Evolutionary conservation across 2,113 vertebrate species (phyloP).

Genomic region (Athene noctua): DNA sequence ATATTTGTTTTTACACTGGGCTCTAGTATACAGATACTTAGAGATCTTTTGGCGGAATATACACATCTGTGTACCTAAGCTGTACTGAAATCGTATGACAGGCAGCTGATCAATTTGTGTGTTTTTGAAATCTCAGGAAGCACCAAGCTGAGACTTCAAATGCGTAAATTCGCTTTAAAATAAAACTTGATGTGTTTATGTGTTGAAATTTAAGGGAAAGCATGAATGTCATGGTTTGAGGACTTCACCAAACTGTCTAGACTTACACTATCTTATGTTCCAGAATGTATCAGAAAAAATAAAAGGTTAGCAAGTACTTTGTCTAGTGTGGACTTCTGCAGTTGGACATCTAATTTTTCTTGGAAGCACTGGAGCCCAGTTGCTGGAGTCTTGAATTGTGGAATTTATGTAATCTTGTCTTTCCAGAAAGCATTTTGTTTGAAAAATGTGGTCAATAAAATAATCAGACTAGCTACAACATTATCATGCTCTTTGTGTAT

Average conservation of each 20-base stretch:
- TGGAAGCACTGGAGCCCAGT: not conserved
- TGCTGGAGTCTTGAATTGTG: not conserved
- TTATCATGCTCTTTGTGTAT: not conserved
- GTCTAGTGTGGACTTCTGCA: not conserved
- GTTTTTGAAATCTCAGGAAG: not conserved
- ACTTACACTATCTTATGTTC: not conserved
- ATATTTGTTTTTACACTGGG: not conserved
- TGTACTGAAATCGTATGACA: not conserved
- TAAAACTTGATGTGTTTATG: not conserved
- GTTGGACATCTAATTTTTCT: not conserved
- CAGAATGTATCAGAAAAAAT: not conserved
- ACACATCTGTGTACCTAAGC: not conserved
- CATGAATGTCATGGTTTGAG: not conserved
- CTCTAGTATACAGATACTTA: not conserved
- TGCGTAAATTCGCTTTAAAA: not conserved
- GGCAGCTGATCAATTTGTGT: not conserved
- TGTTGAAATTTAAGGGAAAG: not conserved
- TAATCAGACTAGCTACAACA: not conserved
- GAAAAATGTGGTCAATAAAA: not conserved
- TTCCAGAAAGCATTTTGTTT: not conserved
- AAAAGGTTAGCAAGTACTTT: not conserved
- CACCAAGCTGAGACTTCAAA: not conserved
- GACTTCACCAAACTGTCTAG: not conserved
- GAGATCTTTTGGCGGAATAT: not conserved
- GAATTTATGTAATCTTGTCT: not conserved